Percentiles rank a stretch among this genome's conserved stretches.
Conservation (phyloP, 2,888 invertebrate genomes). For the Cremastinae sp. region DNA sequence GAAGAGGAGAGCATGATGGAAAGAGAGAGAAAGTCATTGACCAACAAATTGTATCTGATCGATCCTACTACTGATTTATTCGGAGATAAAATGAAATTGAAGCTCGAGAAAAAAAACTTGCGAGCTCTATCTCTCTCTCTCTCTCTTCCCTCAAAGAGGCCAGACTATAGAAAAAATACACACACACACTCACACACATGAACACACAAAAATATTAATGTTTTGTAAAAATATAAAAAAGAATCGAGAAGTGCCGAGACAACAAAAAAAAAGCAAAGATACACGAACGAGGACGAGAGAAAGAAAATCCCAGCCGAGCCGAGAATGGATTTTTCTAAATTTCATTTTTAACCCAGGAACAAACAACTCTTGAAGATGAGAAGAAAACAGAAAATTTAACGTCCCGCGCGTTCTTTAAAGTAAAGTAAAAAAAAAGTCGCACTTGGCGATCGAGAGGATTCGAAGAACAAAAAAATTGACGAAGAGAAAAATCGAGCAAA, state of each 20-base stretch:
- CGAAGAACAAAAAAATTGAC: slow-evolving; percentile 2
- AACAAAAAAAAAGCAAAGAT: slow-evolving; percentile 66
- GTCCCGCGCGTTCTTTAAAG: too few relatives aligned
- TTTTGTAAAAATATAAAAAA: slow-evolving; percentile 78
- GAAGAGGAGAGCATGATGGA: slow-evolving; percentile 16
- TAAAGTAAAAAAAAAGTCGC: slow-evolving; percentile 23
- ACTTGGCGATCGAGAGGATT: slow-evolving; percentile 34
- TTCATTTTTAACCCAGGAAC: neutral
- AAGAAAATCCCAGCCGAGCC: slow-evolving; percentile 46
- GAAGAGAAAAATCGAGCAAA: slow-evolving; percentile 56
- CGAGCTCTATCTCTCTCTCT: too few relatives aligned
- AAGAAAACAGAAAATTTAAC: slow-evolving; percentile 1
- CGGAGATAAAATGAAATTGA: too few relatives aligned
- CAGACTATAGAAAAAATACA: slow-evolving; percentile 74
- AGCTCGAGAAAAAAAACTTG: too few relatives aligned
- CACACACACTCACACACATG: too few relatives aligned
- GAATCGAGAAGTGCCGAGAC: slow-evolving; percentile 28
- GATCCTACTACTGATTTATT: neutral
- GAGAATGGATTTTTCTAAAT: slow-evolving; percentile 52
- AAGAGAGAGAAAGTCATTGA: slow-evolving; percentile 29
- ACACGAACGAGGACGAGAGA: slow-evolving; percentile 40
- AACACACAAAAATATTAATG: slow-evolving; percentile 68
- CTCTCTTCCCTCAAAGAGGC: slow-evolving; percentile 74
- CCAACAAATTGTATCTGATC: neutral
- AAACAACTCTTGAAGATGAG: neutral